Percentiles rank a stretch among this genome's conserved stretches.
phyloP scores from a whole-genome alignment of 2,888 invertebrate species.

The Brenthis ino region DNA sequence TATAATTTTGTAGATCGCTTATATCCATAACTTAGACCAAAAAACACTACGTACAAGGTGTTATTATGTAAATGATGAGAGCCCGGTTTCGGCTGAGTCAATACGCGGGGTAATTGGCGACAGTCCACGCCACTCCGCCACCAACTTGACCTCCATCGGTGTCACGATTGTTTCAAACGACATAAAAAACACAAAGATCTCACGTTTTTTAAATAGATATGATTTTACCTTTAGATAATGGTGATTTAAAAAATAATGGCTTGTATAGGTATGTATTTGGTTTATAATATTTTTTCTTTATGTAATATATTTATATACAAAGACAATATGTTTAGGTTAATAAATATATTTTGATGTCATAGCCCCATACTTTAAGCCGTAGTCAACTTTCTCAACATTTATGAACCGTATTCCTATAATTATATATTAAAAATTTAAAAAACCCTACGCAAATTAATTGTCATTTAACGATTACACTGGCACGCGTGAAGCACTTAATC shows the following conservation, averaged over 20 bases:
- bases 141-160: conserved; percentile 56
- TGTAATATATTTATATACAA: not conserved
- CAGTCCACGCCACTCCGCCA: conserved; percentile 54
- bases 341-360: too few species aligned
- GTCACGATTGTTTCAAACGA: conserved; percentile 34
- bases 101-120: conserved; percentile 78
- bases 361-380: too few species aligned
- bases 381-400: too few species aligned
- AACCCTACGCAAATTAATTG: too few species aligned
- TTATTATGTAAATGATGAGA: conserved; percentile 82
- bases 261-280: not conserved
- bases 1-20: conserved; percentile 26
- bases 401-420: too few species aligned
- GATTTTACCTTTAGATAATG: conserved; percentile 1
- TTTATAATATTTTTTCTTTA: not conserved
- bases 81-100: conserved; percentile 79
- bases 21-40: conserved; percentile 45
- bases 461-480: too few species aligned
- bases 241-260: conserved; percentile 1
- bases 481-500: too few species aligned
- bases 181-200: conserved; percentile 31
- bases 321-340: too few species aligned
- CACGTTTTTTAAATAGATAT: conserved; percentile 21
- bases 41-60: conserved; percentile 62
- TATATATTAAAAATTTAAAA: too few species aligned